Evolutionary conservation across 2,797 vertebrate genomes (phyloP).

Genomic region (Myotis myotis): DNA sequence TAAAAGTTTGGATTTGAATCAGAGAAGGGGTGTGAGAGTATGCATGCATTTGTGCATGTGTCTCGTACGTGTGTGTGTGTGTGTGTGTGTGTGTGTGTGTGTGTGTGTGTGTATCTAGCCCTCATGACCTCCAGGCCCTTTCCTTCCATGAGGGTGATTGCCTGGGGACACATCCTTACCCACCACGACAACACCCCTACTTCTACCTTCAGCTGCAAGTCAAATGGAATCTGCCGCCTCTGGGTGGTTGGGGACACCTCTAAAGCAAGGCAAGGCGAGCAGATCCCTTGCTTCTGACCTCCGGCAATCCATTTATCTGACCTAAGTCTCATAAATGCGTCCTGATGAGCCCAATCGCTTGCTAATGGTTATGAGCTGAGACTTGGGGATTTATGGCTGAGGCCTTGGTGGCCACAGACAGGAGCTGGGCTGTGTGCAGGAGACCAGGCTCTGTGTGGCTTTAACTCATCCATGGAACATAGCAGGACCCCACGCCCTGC

Average conservation of each 20-base stretch:
- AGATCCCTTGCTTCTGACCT: constrained; percentile 73
- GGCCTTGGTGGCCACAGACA: constrained; percentile 42
- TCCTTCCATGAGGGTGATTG: background rate
- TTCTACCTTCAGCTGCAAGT: background rate
- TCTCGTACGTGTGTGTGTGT: background rate
- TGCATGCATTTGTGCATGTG: background rate
- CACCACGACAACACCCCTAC: background rate
- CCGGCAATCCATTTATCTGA: constrained; percentile 79
- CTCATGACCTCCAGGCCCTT: background rate
- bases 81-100: background rate
- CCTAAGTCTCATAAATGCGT: constrained; percentile 75
- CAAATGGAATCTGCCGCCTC: background rate
- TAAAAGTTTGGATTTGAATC: background rate
- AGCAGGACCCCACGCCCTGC: background rate
- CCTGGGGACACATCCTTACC: background rate
- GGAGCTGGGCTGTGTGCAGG: background rate
- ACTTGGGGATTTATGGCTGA: constrained; percentile 79
- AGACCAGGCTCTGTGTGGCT: background rate
- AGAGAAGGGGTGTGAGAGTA: background rate
- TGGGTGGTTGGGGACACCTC: constrained; percentile 12
- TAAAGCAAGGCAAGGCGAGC: constrained; percentile 39
- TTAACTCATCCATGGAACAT: background rate
- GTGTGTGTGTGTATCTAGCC: background rate
- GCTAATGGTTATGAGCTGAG: constrained; percentile 80
- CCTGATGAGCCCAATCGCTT: constrained; percentile 70